A percentile compares a stretch with the other conserved stretches of the same genome.
phyloP scores from a whole-genome alignment of 92 coral and sea anemone species.

The Epizoanthus stellaris region DNA sequence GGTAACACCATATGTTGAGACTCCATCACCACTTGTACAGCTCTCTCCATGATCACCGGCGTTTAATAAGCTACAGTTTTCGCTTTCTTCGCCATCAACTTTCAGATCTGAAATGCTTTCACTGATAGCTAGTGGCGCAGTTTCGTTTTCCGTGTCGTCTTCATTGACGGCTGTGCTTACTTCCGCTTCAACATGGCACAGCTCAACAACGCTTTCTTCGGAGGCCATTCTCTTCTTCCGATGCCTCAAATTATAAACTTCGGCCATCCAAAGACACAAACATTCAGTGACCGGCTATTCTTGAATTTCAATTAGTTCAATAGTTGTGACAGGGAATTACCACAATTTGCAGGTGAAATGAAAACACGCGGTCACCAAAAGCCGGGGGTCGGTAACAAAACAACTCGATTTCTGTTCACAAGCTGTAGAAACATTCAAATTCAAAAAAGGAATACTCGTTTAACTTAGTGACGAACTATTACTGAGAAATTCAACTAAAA shows the following conservation, averaged over 20 bases:
- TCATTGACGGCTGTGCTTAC: neutral
- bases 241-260: slow-evolving; percentile 34
- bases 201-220: slow-evolving; percentile 29
- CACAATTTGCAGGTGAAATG: slow-evolving; percentile 38
- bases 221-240: slow-evolving; percentile 38
- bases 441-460: neutral
- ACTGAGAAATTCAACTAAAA: neutral
- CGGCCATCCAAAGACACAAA: slow-evolving; percentile 39
- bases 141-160: slow-evolving; percentile 21
- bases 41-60: slow-evolving; percentile 31
- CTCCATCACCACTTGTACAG: slow-evolving; percentile 26
- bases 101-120: slow-evolving; percentile 43
- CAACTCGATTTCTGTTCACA: slow-evolving; percentile 10
- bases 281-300: slow-evolving; percentile 10
- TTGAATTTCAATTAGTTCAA: slow-evolving; percentile 39
- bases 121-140: slow-evolving; percentile 29
- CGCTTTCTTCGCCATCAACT: slow-evolving; percentile 34
- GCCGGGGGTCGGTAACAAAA: slow-evolving; percentile 1
- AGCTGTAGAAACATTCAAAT: neutral
- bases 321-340: slow-evolving; percentile 4
- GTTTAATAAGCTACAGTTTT: slow-evolving; percentile 33
- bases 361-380: slow-evolving; percentile 37
- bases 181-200: slow-evolving; percentile 38
- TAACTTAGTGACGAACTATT: neutral
- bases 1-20: slow-evolving; percentile 32